Conservation (phyloP, 2,888 invertebrate genomes). For the Anoncus sp. region DNA sequence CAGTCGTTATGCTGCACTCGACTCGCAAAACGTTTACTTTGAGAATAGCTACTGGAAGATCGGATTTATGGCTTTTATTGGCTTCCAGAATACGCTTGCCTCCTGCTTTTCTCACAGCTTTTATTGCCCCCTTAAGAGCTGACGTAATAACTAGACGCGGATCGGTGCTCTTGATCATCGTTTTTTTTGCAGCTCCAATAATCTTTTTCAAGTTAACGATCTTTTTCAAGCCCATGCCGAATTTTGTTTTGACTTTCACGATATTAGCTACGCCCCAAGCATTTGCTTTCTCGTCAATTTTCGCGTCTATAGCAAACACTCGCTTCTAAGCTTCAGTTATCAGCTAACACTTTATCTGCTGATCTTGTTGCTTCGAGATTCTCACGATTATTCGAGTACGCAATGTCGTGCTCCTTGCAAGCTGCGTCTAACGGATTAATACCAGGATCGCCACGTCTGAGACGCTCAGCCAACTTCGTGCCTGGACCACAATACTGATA, state of each 20-base stretch:
- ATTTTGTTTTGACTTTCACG: too few species aligned
- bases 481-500: slow-evolving; percentile 75
- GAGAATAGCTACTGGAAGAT: slow-evolving; percentile 74
- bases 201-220: not conserved
- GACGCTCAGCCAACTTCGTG: slow-evolving; percentile 69
- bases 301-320: slow-evolving; percentile 69
- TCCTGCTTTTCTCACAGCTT: not conserved
- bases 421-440: slow-evolving; percentile 70
- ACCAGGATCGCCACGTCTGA: slow-evolving; percentile 68
- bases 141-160: not conserved
- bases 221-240: not conserved
- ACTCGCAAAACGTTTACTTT: slow-evolving; percentile 72
- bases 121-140: not conserved
- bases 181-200: not conserved
- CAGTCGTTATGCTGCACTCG: slow-evolving; percentile 73
- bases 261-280: not conserved
- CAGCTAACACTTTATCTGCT: too few species aligned
- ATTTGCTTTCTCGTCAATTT: not conserved
- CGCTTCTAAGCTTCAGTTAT: slow-evolving; percentile 72
- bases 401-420: slow-evolving; percentile 68
- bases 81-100: slow-evolving; percentile 37
- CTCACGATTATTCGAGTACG: slow-evolving; percentile 60
- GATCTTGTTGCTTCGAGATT: not conserved
- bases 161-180: not conserved
- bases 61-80: slow-evolving; percentile 68